Evolutionary conservation across 2,113 vertebrate genomes (phyloP), one percentile per base, ranked within the genome.

Genomic region (Catagonus wagneri): DNA sequence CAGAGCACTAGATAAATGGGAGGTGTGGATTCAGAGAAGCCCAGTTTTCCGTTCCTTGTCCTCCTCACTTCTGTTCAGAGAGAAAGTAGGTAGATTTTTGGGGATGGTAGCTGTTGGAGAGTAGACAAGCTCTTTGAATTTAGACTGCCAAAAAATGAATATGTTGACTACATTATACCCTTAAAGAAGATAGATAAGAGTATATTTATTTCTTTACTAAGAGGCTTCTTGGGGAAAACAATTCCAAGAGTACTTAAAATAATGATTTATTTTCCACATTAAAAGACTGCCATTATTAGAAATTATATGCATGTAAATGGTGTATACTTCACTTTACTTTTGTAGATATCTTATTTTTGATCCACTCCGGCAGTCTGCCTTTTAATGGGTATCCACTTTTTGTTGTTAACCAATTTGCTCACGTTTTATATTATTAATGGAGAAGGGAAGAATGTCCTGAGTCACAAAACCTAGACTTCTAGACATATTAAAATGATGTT

Each of bases 391-490:
- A 50, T 84, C 58, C 52, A 2, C 61, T 74, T 65, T 65, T 50
- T 92, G 66, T 68, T 87, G 66, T 52, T 75, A 54, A 78, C 52
- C 71, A 66, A 1, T 92, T 93, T 83, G 16, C 9, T 95, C 4
- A 63, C 27, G 12, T 85, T 86, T 90, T 72, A 69, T 8, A 16
- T 90, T 88, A 10, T 88, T 83, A 85, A 36, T 12, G 19, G 83
- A 83, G 3, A 81, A 91, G 52, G 34, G 34, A 39, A 50, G 71
- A 54, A 29, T 60, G 6, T 74, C 39, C 52, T 74, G 17, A 85
- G 23, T 61, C 54, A 84, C 19, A 94, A 80, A 96, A 68, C 39
- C 25, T 86, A 86, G 27, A 44, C 56, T 56, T 72, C 72, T 79
- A 63, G n/a, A 63, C 71, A 15, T 79, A 32, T 22, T 71, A 60